Evolutionary conservation across 2,888 invertebrate species (phyloP), one percentile per base, ranked within the genome.

Genomic region (Leptopterna dolabrata): DNA sequence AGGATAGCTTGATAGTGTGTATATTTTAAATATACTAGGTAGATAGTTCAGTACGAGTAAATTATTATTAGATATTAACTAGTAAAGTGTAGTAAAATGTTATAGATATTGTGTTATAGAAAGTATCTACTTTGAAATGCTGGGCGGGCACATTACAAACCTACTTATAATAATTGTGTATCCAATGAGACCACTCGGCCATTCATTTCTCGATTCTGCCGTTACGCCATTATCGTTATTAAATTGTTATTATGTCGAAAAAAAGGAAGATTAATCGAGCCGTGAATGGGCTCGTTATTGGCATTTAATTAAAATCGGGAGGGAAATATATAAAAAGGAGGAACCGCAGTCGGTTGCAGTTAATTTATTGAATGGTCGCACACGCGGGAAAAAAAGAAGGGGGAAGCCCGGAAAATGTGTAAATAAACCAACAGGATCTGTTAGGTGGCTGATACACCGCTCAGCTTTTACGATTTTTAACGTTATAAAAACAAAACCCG

Each of bases 321-420:
- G 24, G n/a, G 6, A 19, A 6, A 43, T 13, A 24, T 19, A 11
- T 41, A 36, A 30, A 36, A 19, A 36, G 41, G 11, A 47, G 0
- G 19, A 45, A 47, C 27, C 45, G 51, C 45, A 63, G 63, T 24
- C 24, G 63, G 63, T 63, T 47, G 80, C 45, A 80, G 51, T 80
- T 47, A 80, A 80, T 55, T 87, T 73, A 87, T 81, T 55, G 70
- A 71, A 87, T 19, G 36, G 7, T 24, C 7, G 63, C 63, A 24
- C 11, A 24, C 9, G 19, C n/a, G n/a, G n/a, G n/a, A n/a, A n/a
- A 63, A 24, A 63, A 63, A 63, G 24, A 24, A 4, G 27, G 51
- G 55, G 36, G 43, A n/a, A n/a, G n/a, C n/a, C n/a, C n/a, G 63
- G 85, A 30, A 51, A 84, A 76, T 76, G 78, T 29, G 84, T 85